Conservation (phyloP, 2,113 vertebrate species). For the Balaeniceps rex region DNA sequence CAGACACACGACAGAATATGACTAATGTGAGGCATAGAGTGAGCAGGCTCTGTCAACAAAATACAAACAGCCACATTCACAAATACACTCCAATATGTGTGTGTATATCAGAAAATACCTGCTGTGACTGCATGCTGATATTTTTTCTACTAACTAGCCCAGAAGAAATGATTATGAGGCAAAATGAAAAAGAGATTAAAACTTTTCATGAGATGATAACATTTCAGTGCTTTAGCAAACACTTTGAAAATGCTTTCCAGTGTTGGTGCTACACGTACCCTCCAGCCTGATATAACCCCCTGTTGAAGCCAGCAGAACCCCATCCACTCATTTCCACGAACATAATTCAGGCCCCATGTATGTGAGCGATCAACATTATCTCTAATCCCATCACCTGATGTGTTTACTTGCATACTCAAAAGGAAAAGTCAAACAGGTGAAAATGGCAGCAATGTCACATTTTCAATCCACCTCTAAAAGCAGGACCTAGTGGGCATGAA, state of each 20-base stretch:
- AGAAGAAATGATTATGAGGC: constrained; percentile 46
- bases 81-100: not conserved
- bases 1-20: constrained; percentile 5
- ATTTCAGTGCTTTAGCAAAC: constrained; percentile 45
- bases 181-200: constrained; percentile 43
- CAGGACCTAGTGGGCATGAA: not conserved
- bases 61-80: not conserved
- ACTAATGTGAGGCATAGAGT: not conserved
- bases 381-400: constrained; percentile 19
- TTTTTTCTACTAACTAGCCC: constrained; percentile 21
- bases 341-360: not conserved
- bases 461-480: not conserved
- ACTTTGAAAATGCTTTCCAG: constrained; percentile 22
- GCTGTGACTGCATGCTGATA: constrained; percentile 41
- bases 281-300: not conserved
- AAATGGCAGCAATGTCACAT: not conserved
- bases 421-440: constrained; percentile 8
- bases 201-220: constrained; percentile 23
- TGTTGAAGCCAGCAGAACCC: not conserved
- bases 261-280: not conserved
- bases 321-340: not conserved
- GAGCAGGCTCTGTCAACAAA: constrained; percentile 53
- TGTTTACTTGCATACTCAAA: constrained; percentile 27
- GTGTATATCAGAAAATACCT: constrained; percentile 34
- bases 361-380: constrained; percentile 26